Percentiles rank a stretch among this genome's conserved stretches.
phyloP scores from a whole-genome alignment of 2,113 vertebrate species.

The Nycticryphes semicollaris region DNA sequence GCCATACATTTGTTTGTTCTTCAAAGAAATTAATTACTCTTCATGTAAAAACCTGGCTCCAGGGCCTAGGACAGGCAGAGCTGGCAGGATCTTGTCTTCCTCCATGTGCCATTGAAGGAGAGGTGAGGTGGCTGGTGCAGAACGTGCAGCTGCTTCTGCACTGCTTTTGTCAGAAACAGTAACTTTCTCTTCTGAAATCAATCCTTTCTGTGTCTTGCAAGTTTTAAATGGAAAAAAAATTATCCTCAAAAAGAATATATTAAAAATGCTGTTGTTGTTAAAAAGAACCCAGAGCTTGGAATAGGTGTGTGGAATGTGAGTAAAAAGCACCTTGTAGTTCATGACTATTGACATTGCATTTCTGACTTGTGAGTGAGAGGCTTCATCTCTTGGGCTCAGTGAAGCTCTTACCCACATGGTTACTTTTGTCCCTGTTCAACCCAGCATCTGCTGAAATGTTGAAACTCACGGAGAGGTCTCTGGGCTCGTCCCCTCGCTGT shows the following conservation, averaged over 20 bases:
- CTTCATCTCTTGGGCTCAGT: background rate
- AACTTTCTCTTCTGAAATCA: background rate
- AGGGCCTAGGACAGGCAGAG: background rate
- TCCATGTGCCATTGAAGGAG: background rate
- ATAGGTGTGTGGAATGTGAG: rapidly evolving
- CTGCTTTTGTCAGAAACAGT: background rate
- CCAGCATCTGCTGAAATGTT: background rate
- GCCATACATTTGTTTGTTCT: background rate
- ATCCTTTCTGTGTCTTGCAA: background rate
- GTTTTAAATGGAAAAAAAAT: background rate
- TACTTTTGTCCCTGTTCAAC: background rate
- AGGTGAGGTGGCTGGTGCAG: background rate
- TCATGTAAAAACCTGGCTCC: background rate
- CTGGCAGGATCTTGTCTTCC: background rate
- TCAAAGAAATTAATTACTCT: background rate
- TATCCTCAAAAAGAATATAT: background rate
- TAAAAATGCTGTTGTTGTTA: background rate
- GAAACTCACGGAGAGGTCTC: background rate
- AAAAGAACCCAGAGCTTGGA: background rate
- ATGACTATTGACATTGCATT: background rate
- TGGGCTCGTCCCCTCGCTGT: rapidly evolving
- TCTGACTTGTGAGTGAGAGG: background rate
- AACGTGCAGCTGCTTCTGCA: background rate
- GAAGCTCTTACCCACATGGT: background rate
- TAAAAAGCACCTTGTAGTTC: background rate